A percentile compares a stretch with the other conserved stretches of the same genome.
These are phyloP conservation scores for Takifugu rubripes DNA, from an alignment of 2,797 vertebrate species.

Conservation along the genomic window DNA sequence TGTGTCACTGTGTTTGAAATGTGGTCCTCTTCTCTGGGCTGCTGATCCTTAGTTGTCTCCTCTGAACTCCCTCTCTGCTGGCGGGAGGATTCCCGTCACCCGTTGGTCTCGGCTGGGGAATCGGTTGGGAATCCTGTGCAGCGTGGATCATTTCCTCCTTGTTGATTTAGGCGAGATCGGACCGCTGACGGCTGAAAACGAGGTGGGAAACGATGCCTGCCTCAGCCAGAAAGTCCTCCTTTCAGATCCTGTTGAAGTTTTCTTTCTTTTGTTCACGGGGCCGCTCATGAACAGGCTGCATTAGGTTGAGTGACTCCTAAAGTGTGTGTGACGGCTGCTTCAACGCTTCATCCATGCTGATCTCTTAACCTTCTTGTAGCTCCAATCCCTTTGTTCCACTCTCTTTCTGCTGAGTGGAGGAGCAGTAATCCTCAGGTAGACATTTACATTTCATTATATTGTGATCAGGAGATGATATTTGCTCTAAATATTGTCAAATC, in stretches of 20 bases:
- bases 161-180: neutral
- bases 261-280: neutral
- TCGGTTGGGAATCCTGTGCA: neutral
- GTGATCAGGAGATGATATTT: too few species aligned
- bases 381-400: neutral
- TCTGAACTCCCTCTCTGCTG: neutral
- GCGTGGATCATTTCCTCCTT: neutral
- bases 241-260: neutral
- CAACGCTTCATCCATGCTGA: neutral
- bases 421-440: neutral
- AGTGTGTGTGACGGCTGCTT: neutral
- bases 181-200: neutral
- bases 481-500: neutral
- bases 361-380: neutral
- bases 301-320: neutral
- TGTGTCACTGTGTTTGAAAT: constrained; percentile 25
- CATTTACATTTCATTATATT: neutral
- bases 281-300: neutral
- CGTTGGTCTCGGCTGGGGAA: neutral
- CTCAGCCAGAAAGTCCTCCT: neutral
- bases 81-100: neutral
- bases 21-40: constrained; percentile 31
- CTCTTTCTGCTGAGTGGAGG: neutral
- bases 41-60: neutral
- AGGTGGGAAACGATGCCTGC: neutral